A percentile compares a stretch with the other conserved stretches of the same genome.
Conservation (phyloP, 1,140 invertebrate species). For the Papilio polytes region DNA sequence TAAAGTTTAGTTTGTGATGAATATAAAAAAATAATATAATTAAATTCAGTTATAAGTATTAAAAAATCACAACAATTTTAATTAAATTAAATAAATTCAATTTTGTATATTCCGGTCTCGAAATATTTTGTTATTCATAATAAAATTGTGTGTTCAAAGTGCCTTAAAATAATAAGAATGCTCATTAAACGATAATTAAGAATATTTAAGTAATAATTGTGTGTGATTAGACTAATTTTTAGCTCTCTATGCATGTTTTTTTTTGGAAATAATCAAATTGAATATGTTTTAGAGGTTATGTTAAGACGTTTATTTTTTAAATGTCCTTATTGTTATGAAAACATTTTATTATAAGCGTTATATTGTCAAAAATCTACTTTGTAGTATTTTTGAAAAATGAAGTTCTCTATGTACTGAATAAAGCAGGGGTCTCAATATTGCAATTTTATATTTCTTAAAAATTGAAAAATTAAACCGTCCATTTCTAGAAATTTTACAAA, state of each 20-base stretch:
- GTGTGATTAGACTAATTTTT: background rate
- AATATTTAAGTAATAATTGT: background rate
- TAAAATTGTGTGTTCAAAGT: background rate
- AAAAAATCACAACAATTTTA: too few species aligned
- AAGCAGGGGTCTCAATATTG: too few species aligned
- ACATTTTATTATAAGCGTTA: too few species aligned
- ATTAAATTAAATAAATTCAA: background rate
- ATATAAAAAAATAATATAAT: background rate
- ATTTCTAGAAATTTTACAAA: background rate
- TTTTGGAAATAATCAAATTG: too few species aligned
- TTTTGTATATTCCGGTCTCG: background rate
- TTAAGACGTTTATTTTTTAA: too few species aligned
- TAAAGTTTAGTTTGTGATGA: background rate
- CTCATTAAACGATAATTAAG: background rate
- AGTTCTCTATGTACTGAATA: too few species aligned
- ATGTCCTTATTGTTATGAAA: too few species aligned
- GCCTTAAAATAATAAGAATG: conserved; percentile 11
- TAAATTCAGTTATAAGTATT: too few species aligned
- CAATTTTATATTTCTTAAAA: background rate
- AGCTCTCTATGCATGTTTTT: background rate
- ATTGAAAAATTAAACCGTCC: background rate
- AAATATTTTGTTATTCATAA: background rate
- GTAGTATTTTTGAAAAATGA: too few species aligned
- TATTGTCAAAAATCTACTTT: too few species aligned
- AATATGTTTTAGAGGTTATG: too few species aligned